Conservation (phyloP, 2,113 vertebrate genomes). For the Thymallus thymallus region DNA sequence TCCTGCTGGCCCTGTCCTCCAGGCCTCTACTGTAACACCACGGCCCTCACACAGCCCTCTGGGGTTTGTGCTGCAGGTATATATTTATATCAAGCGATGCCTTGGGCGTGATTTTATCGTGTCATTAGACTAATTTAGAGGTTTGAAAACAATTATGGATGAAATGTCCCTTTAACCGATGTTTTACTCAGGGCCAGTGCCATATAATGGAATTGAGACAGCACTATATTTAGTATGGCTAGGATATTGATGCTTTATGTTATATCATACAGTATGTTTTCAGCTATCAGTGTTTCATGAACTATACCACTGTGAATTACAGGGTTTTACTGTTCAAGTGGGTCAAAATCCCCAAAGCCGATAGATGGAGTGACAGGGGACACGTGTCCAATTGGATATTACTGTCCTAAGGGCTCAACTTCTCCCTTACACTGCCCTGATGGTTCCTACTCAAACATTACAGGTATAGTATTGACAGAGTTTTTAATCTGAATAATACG, state of each 20-base stretch:
- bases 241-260: too few relatives aligned
- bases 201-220: too few relatives aligned
- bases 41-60: slow-evolving; percentile 73
- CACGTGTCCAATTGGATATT: slow-evolving; percentile 74
- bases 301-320: slow-evolving; percentile 9
- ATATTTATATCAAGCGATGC: too few relatives aligned
- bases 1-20: slow-evolving; percentile 82
- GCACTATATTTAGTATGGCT: too few relatives aligned
- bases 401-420: slow-evolving; percentile 77
- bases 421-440: slow-evolving; percentile 72
- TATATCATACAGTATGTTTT: not conserved
- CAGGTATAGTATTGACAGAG: slow-evolving; percentile 24
- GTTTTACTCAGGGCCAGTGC: too few relatives aligned
- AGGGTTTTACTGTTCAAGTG: slow-evolving; percentile 84
- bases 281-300: not conserved
- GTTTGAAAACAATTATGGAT: too few relatives aligned
- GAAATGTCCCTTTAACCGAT: too few relatives aligned
- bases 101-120: too few relatives aligned
- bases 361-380: slow-evolving; percentile 72
- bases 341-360: slow-evolving; percentile 70
- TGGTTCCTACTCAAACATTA: slow-evolving; percentile 72
- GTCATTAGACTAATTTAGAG: too few relatives aligned
- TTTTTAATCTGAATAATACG: too few relatives aligned
- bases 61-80: slow-evolving; percentile 75
- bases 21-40: slow-evolving; percentile 79